Conservation (phyloP, 2,113 vertebrate genomes). For the Hippocampus barbouri region DNA sequence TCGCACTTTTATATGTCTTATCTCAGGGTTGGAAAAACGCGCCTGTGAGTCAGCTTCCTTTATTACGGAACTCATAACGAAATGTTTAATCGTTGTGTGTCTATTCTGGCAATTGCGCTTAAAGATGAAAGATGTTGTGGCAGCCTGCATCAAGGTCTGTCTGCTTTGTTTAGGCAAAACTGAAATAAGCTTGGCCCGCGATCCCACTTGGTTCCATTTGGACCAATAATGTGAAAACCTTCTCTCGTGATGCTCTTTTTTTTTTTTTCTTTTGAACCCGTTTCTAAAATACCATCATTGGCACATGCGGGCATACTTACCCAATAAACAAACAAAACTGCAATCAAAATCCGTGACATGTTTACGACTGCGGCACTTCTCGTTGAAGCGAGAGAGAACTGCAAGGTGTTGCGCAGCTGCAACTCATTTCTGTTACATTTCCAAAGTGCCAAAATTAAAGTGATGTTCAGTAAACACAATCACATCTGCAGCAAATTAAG, state of each 20-base stretch:
- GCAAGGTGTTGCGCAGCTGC: slow-evolving; percentile 12
- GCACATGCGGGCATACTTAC: background rate
- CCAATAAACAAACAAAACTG: slow-evolving; percentile 12
- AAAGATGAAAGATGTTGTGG: slow-evolving; percentile 31
- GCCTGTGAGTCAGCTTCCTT: background rate
- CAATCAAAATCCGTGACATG: slow-evolving; percentile 20
- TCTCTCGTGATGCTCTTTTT: slow-evolving; percentile 16
- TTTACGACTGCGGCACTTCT: slow-evolving; percentile 25
- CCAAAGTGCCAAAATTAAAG: slow-evolving; percentile 17
- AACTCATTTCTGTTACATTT: slow-evolving; percentile 41
- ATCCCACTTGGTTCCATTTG: slow-evolving; percentile 19
- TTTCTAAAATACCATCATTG: background rate
- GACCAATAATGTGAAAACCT: slow-evolving; percentile 15
- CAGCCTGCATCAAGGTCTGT: slow-evolving; percentile 17
- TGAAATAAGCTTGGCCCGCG: slow-evolving; percentile 23
- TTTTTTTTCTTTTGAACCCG: background rate
- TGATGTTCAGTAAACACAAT: slow-evolving; percentile 43
- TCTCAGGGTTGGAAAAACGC: slow-evolving; percentile 24
- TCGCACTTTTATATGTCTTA: slow-evolving; percentile 9
- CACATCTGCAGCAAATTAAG: slow-evolving; percentile 51
- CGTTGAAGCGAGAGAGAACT: slow-evolving; percentile 12
- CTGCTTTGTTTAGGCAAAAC: slow-evolving; percentile 35
- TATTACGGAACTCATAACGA: slow-evolving; percentile 41
- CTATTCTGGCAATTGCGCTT: slow-evolving; percentile 4
- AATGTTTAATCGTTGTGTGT: slow-evolving; percentile 21